phyloP scores from a whole-genome alignment of 1,140 invertebrate species.

The Ceratosolen fusciceps region DNA sequence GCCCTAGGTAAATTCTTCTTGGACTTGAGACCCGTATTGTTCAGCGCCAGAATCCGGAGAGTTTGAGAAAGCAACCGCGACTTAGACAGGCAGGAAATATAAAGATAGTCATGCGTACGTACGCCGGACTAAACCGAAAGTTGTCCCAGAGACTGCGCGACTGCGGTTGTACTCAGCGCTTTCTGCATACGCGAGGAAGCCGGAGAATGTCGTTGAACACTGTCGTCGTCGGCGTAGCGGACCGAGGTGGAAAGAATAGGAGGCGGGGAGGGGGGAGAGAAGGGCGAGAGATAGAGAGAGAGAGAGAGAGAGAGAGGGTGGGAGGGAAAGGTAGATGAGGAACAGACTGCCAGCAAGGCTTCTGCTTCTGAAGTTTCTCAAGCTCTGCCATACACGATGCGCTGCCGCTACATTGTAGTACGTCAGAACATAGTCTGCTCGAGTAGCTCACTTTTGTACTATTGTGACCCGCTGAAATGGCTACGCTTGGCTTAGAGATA shows the following conservation, averaged over 20 bases:
- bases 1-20: not conserved
- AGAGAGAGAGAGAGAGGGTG: not conserved
- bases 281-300: not conserved
- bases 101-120: conserved; percentile 1
- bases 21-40: not conserved
- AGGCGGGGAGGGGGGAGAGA: not conserved
- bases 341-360: conserved; percentile 20
- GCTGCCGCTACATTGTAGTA: too few relatives aligned
- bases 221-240: too few relatives aligned
- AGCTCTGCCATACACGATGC: conserved; percentile 2
- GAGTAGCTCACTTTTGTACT: conserved; percentile 7
- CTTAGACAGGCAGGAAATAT: not conserved
- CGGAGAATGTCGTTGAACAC: conserved; percentile 31
- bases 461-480: not conserved
- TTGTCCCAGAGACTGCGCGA: conserved; percentile 20
- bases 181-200: conserved; percentile 32
- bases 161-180: too few relatives aligned
- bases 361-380: conserved; percentile 25
- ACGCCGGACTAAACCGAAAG: not conserved
- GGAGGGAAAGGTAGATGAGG: not conserved
- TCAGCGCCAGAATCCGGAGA: not conserved
- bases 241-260: not conserved
- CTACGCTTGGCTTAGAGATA: conserved; percentile 5
- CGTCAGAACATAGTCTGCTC: conserved; percentile 1
- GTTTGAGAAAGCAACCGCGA: conserved; percentile 4